These are phyloP conservation scores for Macaria notata DNA, from an alignment of 2,888 invertebrate genomes.

Conservation along the genomic window DNA sequence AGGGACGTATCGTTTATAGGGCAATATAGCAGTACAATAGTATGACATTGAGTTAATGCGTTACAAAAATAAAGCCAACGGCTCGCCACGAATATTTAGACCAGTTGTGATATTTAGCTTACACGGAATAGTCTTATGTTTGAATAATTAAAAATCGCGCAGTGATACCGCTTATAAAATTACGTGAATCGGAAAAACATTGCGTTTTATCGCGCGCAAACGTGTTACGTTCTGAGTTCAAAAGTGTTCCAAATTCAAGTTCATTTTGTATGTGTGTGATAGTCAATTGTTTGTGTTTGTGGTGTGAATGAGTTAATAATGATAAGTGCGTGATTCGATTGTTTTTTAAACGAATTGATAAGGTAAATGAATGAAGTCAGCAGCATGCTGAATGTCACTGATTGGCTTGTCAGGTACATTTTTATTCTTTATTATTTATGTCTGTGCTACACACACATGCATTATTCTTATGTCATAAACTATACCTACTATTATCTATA, in stretches of 20 bases:
- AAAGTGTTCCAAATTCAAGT: too few species aligned
- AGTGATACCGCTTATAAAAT: background rate
- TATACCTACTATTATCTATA: too few species aligned
- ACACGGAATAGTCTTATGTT: constrained; percentile 53
- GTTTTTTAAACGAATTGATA: background rate
- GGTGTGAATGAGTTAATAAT: constrained; percentile 6
- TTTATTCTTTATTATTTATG: too few species aligned
- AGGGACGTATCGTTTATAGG: constrained; percentile 64
- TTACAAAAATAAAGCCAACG: constrained; percentile 62
- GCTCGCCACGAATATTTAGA: constrained; percentile 49
- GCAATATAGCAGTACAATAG: constrained; percentile 69
- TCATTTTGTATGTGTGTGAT: background rate
- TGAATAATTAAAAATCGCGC: constrained; percentile 27
- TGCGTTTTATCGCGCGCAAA: too few species aligned
- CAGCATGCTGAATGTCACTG: too few species aligned
- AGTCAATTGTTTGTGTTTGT: constrained; percentile 13
- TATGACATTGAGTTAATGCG: constrained; percentile 63
- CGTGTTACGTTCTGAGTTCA: too few species aligned
- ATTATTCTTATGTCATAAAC: too few species aligned
- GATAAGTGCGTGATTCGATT: constrained; percentile 8
- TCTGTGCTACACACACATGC: too few species aligned
- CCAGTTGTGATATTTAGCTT: constrained; percentile 68
- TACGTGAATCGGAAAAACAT: too few species aligned
- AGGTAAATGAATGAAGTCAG: constrained; percentile 2
- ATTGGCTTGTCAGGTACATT: too few species aligned